Percentiles rank a stretch among this genome's conserved stretches.
phyloP scores from a whole-genome alignment of 2,888 invertebrate genomes.

The Aphidoletes aphidimyza region DNA sequence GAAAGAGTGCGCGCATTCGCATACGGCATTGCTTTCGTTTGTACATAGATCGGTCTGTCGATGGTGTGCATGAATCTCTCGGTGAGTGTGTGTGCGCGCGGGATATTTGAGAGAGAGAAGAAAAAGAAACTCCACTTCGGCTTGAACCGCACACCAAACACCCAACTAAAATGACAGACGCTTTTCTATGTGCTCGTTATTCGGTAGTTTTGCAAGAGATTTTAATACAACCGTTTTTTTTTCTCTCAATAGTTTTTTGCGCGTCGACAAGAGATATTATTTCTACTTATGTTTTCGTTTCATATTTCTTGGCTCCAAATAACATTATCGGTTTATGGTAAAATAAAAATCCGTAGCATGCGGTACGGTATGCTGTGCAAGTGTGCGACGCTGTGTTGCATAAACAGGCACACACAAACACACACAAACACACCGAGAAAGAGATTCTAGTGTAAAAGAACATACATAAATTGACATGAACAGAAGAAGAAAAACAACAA shows the following conservation, averaged over 20 bases:
- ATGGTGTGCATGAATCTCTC: no score
- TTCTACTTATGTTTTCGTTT: slow-evolving; percentile 26
- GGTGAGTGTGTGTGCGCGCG: no score
- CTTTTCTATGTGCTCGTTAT: slow-evolving; percentile 38
- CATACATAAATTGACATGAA: no score
- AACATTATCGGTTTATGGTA: no score
- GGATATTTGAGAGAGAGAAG: no score
- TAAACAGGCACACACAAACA: no score
- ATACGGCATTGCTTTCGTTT: slow-evolving; percentile 25
- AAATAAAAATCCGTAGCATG: no score
- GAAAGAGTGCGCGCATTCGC: slow-evolving; percentile 37
- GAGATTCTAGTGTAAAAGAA: not conserved
- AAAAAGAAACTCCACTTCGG: slow-evolving; percentile 5
- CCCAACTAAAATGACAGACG: no score
- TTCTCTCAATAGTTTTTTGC: slow-evolving; percentile 43
- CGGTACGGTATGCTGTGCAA: not conserved
- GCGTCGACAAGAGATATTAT: not conserved
- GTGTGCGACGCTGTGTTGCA: not conserved
- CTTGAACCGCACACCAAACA: no score
- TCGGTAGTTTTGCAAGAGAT: not conserved
- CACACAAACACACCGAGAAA: no score
- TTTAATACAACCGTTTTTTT: slow-evolving; percentile 19
- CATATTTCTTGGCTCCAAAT: slow-evolving; percentile 35
- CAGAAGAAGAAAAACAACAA: no score
- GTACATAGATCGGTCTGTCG: no score